Base-by-base conservation (phyloP, 2,797 vertebrate genomes). In the Sciurus carolinensis region DNA sequence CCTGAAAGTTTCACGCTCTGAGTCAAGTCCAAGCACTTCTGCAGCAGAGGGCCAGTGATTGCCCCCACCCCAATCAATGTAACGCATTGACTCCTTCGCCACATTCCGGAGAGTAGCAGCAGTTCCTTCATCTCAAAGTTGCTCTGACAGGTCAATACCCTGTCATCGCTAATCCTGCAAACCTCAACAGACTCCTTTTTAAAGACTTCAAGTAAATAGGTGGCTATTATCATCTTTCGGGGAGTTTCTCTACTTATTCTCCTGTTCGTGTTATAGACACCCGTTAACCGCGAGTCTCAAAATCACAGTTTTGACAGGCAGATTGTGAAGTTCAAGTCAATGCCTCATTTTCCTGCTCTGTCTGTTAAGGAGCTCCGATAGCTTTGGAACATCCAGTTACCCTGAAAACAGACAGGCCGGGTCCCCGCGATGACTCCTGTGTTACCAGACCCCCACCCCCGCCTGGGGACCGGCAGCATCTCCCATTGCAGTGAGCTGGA, bases 281-380 rank as follows among this genome's bases (percentile, higher is more conserved):
- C 44, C 42, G 9, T 39, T 91, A 96, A 90, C 1, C 14, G 11
- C 20, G 44, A 87, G 96, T 94, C 94, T 92, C 72, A 66, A 80
- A 95, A 97, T 96, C 92, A 79, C 69, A 75, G 39, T 73, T 82
- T 67, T 95, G 92, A 97, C 93, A 97, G 96, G 72, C 67, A 96
- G 88, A 87, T 87, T 69, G 76, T 36, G 77, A 95, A 84, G 84
- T 84, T 92, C 87, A 72, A 92, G 76, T 96, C 73, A 75, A 90
- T 92, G 47, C 93, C 44, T 89, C 93, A 83, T 88, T 86, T 91
- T 67, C 73, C 93, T 33, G 24, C 6, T 75, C 77, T n/a, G 64
- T 77, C 59, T 84, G 39, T 57, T 72, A 90, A 92, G 62, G 8
- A 93, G 62, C 71, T 91, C 79, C 20, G 47, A 33, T 22, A 20